Base-by-base conservation (phyloP, 1,140 invertebrate genomes). In the Macrosteles quadrilineatus region DNA sequence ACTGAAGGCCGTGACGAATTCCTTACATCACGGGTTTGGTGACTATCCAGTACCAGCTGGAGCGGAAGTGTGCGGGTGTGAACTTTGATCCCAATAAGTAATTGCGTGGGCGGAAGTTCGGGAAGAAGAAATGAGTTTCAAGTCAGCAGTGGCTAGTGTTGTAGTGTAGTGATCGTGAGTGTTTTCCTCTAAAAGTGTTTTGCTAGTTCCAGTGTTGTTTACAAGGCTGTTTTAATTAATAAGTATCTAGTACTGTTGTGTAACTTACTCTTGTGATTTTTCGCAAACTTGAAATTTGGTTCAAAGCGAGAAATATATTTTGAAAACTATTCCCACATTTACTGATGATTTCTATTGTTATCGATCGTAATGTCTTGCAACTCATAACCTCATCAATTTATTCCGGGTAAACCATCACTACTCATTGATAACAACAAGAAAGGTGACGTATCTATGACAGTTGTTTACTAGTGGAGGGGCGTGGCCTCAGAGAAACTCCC, bases 401-500 rank as follows among this genome's bases (percentile, higher is more conserved):
- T 29, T 29, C 3, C 6, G 4, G 3, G n/a, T 50, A 11, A 11
- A n/a, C n/a, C n/a, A n/a, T n/a, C n/a, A n/a, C n/a, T n/a, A n/a
- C n/a, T n/a, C n/a, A 19, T 21, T 50, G 47, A 11, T 59, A 21
- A 23, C 12, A 30, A 53, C 11, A 14, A 19, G 21, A 53, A 6
- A 11, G 19, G 47, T 53, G 47, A 53, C 47, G n/a, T n/a, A n/a
- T n/a, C 9, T 6, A 59, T 59, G 55, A 59, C 55, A 23, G 12
- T 59, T 59, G 55, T 59, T 59, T 59, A 59, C 55, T 27, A 59
- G 14, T 59, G 55, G 19, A 59, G 55, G 55, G 55, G 55, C 55
- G 55, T 59, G 12, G 55, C 55, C 55, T 59, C 55, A 11, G 14
- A 3, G 47, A 50, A 19, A 6, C 4, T 50, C 14, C 3, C 14